Conservation (phyloP, 2,113 vertebrate species). For the Nannospalax galili region DNA sequence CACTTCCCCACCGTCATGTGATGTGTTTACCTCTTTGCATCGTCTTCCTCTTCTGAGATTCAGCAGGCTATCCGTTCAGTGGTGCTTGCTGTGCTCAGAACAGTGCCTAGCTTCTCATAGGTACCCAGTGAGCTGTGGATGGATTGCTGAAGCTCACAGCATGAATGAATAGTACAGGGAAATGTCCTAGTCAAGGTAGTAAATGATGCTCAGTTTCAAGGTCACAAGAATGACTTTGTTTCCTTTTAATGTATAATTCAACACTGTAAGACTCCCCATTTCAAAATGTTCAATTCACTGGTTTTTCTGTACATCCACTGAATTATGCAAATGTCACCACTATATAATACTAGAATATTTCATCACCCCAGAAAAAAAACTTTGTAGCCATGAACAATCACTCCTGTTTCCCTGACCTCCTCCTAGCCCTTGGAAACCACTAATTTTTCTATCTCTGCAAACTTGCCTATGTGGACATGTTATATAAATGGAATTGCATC, state of each 20-base stretch:
- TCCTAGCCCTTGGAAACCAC: not conserved
- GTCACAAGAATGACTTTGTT: not conserved
- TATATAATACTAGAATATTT: not conserved
- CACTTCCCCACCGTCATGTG: not conserved
- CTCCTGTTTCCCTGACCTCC: not conserved
- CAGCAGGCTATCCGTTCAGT: not conserved
- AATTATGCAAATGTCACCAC: not conserved
- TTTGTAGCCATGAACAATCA: not conserved
- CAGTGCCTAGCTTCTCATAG: accelerated
- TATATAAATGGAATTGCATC: not conserved
- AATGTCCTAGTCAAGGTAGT: not conserved
- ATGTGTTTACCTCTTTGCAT: not conserved
- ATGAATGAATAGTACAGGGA: not conserved
- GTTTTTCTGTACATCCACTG: not conserved
- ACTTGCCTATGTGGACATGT: not conserved
- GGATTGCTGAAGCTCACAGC: not conserved
- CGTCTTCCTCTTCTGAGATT: not conserved
- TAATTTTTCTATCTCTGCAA: not conserved
- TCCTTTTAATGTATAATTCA: not conserved
- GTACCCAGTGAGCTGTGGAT: not conserved
- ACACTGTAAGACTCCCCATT: not conserved
- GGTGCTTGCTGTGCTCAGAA: not conserved
- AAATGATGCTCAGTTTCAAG: not conserved
- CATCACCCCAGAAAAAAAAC: not conserved
- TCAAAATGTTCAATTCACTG: not conserved